These are phyloP conservation scores for Apolygus lucorum DNA, from an alignment of 1,140 invertebrate species.

Conservation along the genomic window DNA sequence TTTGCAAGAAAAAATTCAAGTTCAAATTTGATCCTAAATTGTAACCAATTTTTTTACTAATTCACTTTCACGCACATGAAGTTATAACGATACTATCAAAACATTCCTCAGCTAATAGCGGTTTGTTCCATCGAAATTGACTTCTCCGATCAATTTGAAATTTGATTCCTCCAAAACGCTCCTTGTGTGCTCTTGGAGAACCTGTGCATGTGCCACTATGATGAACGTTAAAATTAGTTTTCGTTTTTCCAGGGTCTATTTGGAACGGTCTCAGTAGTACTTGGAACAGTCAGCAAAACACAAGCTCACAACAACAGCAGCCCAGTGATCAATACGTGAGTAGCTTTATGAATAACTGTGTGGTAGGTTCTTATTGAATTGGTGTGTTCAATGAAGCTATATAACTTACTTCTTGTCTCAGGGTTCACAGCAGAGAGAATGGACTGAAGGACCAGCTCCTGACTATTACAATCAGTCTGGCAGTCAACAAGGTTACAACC, in stretches of 20 bases:
- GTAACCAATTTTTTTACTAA: too few species aligned
- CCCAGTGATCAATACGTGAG: background rate
- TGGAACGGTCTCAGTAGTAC: background rate
- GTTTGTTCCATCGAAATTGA: too few species aligned
- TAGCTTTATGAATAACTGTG: too few species aligned
- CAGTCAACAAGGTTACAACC: background rate
- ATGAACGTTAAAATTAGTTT: background rate
- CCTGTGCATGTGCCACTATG: background rate
- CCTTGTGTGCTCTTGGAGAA: background rate
- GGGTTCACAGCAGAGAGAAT: background rate
- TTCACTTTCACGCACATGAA: too few species aligned
- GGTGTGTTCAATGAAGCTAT: too few species aligned
- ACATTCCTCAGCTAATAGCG: too few species aligned
- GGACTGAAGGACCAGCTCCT: background rate
- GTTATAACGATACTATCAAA: too few species aligned
- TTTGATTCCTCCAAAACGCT: background rate
- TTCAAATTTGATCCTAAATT: too few species aligned
- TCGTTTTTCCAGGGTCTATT: background rate
- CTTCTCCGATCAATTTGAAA: too few species aligned
- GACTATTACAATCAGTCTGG: conserved; percentile 1
- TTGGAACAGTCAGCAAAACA: background rate
- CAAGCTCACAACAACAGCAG: background rate
- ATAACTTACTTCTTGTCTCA: background rate
- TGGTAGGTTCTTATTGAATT: too few species aligned
- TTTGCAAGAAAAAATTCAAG: too few species aligned